Conservation (phyloP, 2,888 invertebrate species). For the Hartigia nigra region DNA sequence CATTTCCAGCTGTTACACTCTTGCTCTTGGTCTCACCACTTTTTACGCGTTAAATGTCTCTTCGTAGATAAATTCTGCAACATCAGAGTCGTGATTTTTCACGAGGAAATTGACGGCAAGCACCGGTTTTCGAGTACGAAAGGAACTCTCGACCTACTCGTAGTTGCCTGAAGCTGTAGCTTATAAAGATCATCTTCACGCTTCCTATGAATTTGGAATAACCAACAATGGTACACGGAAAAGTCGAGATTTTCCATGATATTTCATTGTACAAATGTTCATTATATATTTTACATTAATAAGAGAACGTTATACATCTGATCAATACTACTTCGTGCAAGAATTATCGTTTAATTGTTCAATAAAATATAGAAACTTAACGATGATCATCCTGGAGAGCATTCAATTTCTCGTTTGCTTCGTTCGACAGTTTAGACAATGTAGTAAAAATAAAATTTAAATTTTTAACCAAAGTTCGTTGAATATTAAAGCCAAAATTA, state of each 20-base stretch:
- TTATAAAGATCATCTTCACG: not conserved
- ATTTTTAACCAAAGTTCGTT: not conserved
- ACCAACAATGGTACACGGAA: not conserved
- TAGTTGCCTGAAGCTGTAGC: not conserved
- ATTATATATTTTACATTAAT: not conserved
- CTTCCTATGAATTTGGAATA: not conserved
- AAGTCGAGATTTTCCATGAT: not conserved
- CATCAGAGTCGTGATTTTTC: constrained; percentile 30
- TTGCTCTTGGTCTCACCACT: constrained; percentile 26
- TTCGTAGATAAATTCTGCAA: constrained; percentile 30
- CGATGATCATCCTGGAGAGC: not conserved
- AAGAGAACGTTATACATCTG: not conserved
- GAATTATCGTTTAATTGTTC: not conserved
- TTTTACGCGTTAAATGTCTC: constrained; percentile 32
- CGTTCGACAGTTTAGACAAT: not conserved
- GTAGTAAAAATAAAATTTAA: not conserved
- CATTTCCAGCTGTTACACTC: constrained; percentile 65
- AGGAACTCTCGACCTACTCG: not conserved
- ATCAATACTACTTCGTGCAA: not conserved
- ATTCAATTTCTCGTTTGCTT: not conserved
- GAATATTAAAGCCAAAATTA: not conserved
- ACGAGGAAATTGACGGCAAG: constrained; percentile 7
- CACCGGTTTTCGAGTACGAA: constrained; percentile 18
- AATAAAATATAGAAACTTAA: not conserved
- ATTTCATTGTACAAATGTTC: not conserved